phyloP scores from a whole-genome alignment of 2,888 invertebrate genomes.

The Bellardia bayeri region DNA sequence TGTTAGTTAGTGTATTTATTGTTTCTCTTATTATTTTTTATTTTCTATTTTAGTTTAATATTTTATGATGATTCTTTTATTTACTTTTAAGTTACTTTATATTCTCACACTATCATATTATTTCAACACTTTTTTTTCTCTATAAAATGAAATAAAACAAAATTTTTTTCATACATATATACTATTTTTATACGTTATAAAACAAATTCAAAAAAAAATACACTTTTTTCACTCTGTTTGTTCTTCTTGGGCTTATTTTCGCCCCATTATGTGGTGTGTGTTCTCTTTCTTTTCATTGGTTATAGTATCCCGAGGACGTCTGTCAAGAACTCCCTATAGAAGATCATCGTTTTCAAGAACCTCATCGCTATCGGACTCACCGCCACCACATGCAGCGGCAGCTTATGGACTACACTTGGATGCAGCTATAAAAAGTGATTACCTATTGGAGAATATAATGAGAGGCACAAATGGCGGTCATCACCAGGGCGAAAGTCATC shows the following conservation, averaged over 20 bases:
- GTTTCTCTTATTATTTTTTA: no score
- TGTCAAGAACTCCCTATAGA: slow-evolving; percentile 68
- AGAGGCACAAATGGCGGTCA: slow-evolving; percentile 76
- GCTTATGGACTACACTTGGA: slow-evolving; percentile 82
- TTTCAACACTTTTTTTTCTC: slow-evolving; percentile 57
- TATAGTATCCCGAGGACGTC: slow-evolving; percentile 83
- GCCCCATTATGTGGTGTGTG: slow-evolving; percentile 84
- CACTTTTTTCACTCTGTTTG: slow-evolving; percentile 77
- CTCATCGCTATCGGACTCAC: slow-evolving; percentile 80
- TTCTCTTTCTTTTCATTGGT: slow-evolving; percentile 83
- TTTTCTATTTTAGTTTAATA: slow-evolving; percentile 15
- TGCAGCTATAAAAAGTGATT: slow-evolving; percentile 82
- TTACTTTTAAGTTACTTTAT: slow-evolving; percentile 41
- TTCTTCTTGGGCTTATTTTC: slow-evolving; percentile 84
- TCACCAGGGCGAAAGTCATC: slow-evolving; percentile 74
- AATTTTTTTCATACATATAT: slow-evolving; percentile 26
- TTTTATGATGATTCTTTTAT: slow-evolving; percentile 10
- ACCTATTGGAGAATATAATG: slow-evolving; percentile 80
- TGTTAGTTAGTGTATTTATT: neutral
- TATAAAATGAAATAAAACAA: slow-evolving; percentile 19
- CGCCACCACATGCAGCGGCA: slow-evolving; percentile 82
- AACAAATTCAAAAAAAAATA: slow-evolving; percentile 48
- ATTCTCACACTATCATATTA: slow-evolving; percentile 54
- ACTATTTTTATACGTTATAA: slow-evolving; percentile 19
- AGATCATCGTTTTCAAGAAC: slow-evolving; percentile 79